Percentiles rank a stretch among this genome's conserved stretches.
Conservation (phyloP, 2,113 vertebrate species). For the Podilymbus podiceps region DNA sequence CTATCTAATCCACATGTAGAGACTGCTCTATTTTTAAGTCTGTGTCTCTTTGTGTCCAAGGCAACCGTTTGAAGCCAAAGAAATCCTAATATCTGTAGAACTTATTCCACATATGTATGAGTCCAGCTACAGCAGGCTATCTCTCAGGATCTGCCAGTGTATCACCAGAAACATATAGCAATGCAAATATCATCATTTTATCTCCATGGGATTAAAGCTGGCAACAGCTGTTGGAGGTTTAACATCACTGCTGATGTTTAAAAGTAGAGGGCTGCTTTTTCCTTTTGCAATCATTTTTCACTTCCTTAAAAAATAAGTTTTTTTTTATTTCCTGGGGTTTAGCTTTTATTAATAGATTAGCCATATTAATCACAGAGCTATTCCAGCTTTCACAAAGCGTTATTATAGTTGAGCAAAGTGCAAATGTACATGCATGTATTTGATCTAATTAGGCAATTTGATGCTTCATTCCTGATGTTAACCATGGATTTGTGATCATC, state of each 20-base stretch:
- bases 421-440: neutral
- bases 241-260: neutral
- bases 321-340: neutral
- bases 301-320: neutral
- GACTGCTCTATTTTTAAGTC: conserved; percentile 71
- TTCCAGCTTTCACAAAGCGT: neutral
- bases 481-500: neutral
- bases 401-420: neutral
- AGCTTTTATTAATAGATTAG: neutral
- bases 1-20: conserved; percentile 26
- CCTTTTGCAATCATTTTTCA: neutral
- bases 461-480: neutral
- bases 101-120: neutral
- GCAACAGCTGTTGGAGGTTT: neutral
- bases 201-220: neutral
- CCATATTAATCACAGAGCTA: neutral
- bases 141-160: neutral
- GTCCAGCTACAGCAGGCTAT: neutral
- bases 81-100: conserved; percentile 50
- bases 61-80: conserved; percentile 66
- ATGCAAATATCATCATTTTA: neutral
- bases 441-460: neutral
- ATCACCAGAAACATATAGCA: neutral
- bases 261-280: neutral
- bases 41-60: conserved; percentile 74